phyloP scores from a whole-genome alignment of 2,888 invertebrate genomes.

The Ellobium chinense region DNA sequence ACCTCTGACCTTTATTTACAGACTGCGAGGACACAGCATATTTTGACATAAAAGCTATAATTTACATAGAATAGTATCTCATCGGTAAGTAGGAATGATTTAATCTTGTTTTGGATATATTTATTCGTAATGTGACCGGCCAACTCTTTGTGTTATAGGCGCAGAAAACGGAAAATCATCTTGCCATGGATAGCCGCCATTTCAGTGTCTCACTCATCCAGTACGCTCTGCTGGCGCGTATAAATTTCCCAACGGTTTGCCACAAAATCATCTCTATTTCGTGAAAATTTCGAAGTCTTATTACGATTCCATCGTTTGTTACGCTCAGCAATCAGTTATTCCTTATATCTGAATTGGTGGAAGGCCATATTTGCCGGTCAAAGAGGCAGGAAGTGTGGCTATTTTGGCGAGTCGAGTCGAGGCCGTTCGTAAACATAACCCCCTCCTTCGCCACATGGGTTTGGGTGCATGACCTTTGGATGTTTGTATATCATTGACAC shows the following conservation, averaged over 20 bases:
- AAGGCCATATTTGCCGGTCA: conserved; percentile 27
- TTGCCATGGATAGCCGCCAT: conserved; percentile 38
- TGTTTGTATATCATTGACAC: conserved; percentile 69
- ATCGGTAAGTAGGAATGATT: conserved; percentile 25
- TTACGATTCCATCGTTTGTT: background rate
- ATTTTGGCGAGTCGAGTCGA: background rate
- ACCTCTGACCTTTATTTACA: conserved; percentile 75
- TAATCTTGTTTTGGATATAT: background rate
- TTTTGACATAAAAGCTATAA: conserved; percentile 31
- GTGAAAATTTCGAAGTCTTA: background rate
- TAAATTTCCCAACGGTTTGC: conserved; percentile 33
- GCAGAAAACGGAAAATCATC: background rate
- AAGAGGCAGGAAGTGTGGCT: conserved; percentile 38
- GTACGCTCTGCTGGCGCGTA: conserved; percentile 32
- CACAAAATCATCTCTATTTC: background rate
- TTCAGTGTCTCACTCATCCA: conserved; percentile 32
- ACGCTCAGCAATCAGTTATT: background rate
- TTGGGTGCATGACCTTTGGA: conserved; percentile 71
- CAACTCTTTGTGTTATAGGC: background rate
- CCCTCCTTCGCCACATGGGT: conserved; percentile 61
- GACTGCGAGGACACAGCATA: conserved; percentile 56
- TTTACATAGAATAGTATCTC: background rate
- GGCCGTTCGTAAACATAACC: conserved; percentile 61
- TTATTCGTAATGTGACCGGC: background rate
- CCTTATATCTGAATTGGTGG: too few relatives aligned